Conservation (phyloP, 2,113 vertebrate species). For the Atlantisia rogersi region DNA sequence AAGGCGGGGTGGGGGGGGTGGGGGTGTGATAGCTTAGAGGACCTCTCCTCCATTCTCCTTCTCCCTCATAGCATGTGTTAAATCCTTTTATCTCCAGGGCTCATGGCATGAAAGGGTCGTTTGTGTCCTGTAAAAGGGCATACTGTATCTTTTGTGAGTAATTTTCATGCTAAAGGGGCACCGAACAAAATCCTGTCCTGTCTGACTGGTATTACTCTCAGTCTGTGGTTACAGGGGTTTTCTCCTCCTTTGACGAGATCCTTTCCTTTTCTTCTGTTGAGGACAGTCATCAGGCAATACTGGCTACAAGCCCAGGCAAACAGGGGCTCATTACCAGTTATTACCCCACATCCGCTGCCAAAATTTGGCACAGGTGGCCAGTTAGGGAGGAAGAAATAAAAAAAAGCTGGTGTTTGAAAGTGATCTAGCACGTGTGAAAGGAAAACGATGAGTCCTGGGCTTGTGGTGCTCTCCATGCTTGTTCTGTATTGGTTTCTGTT, state of each 20-base stretch:
- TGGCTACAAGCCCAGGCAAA: conserved; percentile 31
- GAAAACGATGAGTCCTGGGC: neutral
- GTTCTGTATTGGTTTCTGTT: neutral
- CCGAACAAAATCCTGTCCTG: neutral
- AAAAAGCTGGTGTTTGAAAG: neutral
- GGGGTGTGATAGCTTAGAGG: neutral
- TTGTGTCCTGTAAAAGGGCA: neutral
- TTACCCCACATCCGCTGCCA: neutral
- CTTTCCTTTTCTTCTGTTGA: neutral
- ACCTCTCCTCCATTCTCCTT: neutral
- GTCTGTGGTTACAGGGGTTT: neutral
- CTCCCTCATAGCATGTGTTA: neutral
- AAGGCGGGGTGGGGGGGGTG: neutral
- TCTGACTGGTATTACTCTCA: neutral
- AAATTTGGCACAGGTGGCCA: neutral
- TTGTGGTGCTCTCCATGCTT: neutral
- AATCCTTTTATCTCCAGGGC: neutral
- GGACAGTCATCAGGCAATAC: neutral
- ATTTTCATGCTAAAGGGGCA: neutral
- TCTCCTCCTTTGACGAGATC: neutral
- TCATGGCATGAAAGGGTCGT: neutral
- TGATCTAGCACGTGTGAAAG: neutral
- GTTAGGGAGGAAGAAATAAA: neutral
- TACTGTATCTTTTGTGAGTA: conserved; percentile 11
- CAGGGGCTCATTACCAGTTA: neutral